Base-by-base conservation (phyloP, 2,113 vertebrate species). In the Cynoglossus semilaevis region DNA sequence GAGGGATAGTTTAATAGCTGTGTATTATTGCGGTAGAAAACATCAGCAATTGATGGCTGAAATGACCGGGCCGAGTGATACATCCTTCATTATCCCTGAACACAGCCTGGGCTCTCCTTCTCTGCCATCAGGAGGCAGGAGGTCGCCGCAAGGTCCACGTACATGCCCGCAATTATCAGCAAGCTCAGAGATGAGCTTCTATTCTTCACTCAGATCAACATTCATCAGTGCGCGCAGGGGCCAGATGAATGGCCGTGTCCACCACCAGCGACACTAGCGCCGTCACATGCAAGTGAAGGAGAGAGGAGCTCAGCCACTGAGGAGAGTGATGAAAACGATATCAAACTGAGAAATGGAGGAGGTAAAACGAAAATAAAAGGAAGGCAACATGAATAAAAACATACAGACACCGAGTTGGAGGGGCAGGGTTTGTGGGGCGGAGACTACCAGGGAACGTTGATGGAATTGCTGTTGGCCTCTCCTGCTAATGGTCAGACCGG, bases 381-480 rank as follows among this genome's bases (percentile, higher is more conserved):
- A 61, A 70, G 63, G 50, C 55, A 44, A 73, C 54, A 81, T 76
- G 69, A 86, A 82, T 77, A 77, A 80, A 71, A 80, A 29, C 22
- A 29, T 29, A 29, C 22, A 29, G 22, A 29, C 22, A 29, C 22
- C 22, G 22, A 29, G 2, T 29, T 29, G 22, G 22, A 4, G 22
- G 22, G 2, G 2, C 22, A 29, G 22, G 73, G 78, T 63, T 60
- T 19, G 12, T 4, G 64, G 52, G 58, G 42, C 60, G 44, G 72
- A 70, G 68, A 61, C 44, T 44, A 67, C 81, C 40, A 1, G 72
- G 53, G 76, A 79, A 79, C 60, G 15, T 72, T 86, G 88, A 88
- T 88, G 83, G 88, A 90, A 91, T 87, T 87, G 80, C 87, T 83
- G 89, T 88, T 89, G 85, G 77, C 77, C 73, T 81, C 75, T 85